Conservation (phyloP, 2,797 vertebrate species). For the Lithobates pipiens region DNA sequence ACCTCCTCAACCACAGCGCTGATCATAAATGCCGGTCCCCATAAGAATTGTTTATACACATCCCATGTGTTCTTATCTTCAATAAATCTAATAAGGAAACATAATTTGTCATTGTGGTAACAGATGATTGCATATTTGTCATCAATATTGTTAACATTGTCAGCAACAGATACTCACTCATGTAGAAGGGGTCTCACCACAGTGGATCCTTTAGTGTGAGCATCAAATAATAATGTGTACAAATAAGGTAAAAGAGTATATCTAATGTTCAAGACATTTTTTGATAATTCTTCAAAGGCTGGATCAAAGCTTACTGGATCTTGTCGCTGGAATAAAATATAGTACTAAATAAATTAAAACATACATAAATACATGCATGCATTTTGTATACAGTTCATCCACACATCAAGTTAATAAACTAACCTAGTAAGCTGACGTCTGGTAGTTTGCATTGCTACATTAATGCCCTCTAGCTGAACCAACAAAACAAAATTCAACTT, state of each 20-base stretch:
- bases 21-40: constrained; percentile 88
- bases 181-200: constrained; percentile 88
- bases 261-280: constrained; percentile 81
- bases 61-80: constrained; percentile 81
- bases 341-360: too few species aligned
- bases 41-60: constrained; percentile 84
- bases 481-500: too few species aligned
- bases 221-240: constrained; percentile 87
- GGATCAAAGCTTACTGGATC: constrained; percentile 85
- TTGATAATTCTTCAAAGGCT: constrained; percentile 71
- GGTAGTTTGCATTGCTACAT: too few species aligned
- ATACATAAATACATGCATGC: too few species aligned
- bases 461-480: too few species aligned
- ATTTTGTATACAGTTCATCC: too few species aligned
- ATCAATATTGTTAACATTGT: too few species aligned
- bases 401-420: too few species aligned
- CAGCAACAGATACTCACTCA: constrained; percentile 79
- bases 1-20: constrained; percentile 80
- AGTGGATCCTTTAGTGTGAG: constrained; percentile 83
- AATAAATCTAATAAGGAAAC: constrained; percentile 75
- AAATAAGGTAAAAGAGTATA: constrained; percentile 90
- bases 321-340: constrained; percentile 81
- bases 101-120: background rate
- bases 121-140: too few species aligned
- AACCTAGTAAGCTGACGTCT: too few species aligned